phyloP scores from a whole-genome alignment of 2,113 vertebrate genomes.

The Aplodontia rufa region DNA sequence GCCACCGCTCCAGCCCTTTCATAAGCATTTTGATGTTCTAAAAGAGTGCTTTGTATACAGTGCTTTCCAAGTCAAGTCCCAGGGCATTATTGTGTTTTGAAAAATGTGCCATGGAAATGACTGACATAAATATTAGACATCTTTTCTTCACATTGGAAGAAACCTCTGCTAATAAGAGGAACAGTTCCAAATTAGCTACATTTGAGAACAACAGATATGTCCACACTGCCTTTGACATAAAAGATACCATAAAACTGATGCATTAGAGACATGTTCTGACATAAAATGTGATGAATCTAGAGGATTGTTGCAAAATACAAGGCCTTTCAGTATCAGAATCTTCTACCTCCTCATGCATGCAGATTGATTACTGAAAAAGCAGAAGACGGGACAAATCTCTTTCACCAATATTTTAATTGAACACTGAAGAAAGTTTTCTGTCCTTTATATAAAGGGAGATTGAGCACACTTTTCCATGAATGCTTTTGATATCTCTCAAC shows the following conservation, averaged over 20 bases:
- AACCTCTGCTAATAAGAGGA: background rate
- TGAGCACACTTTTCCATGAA: background rate
- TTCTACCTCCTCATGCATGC: background rate
- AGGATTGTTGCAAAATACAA: background rate
- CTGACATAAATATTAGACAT: background rate
- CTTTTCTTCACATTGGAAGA: background rate
- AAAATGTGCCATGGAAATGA: background rate
- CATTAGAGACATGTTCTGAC: background rate
- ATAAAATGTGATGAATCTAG: background rate
- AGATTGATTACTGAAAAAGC: background rate
- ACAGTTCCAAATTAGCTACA: background rate
- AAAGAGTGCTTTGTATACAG: background rate
- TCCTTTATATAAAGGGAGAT: background rate
- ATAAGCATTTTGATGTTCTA: background rate
- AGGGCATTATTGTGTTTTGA: background rate
- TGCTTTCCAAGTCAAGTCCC: background rate
- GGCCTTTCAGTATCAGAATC: background rate
- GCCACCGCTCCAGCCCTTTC: too few species aligned
- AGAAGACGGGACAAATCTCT: background rate
- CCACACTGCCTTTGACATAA: background rate
- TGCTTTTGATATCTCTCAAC: background rate
- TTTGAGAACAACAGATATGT: background rate
- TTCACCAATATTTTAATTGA: conserved; percentile 48
- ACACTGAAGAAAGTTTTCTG: background rate
- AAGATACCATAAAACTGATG: background rate